These are phyloP conservation scores for Tetragnatha montana DNA, from an alignment of 2,888 invertebrate genomes.

Conservation along the genomic window DNA sequence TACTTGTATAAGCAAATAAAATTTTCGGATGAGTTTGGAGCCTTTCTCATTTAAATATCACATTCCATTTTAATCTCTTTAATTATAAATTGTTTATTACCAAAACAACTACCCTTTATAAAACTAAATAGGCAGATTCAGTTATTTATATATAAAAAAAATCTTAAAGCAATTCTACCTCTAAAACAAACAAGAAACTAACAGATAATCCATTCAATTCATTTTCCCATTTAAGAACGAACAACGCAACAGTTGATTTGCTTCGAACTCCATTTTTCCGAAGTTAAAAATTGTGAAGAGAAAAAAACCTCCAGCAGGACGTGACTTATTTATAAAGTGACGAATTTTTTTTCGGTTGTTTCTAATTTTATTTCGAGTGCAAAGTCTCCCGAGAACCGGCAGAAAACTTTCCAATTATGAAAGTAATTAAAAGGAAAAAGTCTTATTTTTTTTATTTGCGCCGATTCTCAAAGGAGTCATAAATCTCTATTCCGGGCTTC, in stretches of 20 bases:
- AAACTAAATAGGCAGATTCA: too few relatives aligned
- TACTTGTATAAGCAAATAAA: too few relatives aligned
- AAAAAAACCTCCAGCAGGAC: not conserved
- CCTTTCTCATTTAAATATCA: too few relatives aligned
- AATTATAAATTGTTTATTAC: too few relatives aligned
- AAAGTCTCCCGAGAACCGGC: slow-evolving; percentile 4
- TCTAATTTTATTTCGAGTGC: slow-evolving; percentile 1
- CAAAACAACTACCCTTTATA: too few relatives aligned
- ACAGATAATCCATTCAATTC: too few relatives aligned
- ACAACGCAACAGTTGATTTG: slow-evolving; percentile 1
- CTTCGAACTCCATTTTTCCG: not conserved
- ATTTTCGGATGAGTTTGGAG: too few relatives aligned
- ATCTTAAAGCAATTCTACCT: too few relatives aligned
- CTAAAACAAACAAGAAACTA: too few relatives aligned
- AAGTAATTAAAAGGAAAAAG: slow-evolving; percentile 56
- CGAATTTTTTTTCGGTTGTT: not conserved
- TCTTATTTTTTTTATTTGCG: slow-evolving; percentile 22
- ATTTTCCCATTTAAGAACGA: too few relatives aligned
- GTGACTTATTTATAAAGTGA: slow-evolving; percentile 7
- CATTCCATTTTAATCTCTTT: too few relatives aligned
- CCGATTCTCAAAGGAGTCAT: slow-evolving; percentile 19
- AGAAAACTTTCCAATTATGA: slow-evolving; percentile 52
- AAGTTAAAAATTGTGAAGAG: not conserved
- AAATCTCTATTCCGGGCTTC: slow-evolving; percentile 40
- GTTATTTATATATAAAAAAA: too few relatives aligned